These are phyloP conservation scores for Stomatorhinus ivindoensis DNA, from an alignment of 2,113 vertebrate genomes.

Conservation along the genomic window DNA sequence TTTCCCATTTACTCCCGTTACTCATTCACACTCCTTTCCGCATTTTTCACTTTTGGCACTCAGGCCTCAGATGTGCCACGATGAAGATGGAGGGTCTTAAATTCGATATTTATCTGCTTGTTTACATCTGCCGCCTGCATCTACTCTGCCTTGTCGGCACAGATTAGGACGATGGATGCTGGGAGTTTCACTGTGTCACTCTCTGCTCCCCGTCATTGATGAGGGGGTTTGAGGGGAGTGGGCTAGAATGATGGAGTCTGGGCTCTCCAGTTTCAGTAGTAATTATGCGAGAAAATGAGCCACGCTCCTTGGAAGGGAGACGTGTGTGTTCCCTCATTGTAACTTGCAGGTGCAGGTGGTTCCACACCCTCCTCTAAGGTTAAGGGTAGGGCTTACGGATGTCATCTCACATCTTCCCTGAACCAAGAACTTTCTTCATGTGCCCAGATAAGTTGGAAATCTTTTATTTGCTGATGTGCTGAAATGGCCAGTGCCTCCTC, in stretches of 20 bases:
- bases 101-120: neutral
- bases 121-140: neutral
- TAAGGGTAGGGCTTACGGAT: too few relatives aligned
- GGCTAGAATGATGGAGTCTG: neutral
- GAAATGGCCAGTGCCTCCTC: neutral
- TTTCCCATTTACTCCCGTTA: neutral
- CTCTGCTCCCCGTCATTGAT: neutral
- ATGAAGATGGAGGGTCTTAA: slow-evolving; percentile 9
- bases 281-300: slow-evolving; percentile 14
- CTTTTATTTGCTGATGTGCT: slow-evolving; percentile 4
- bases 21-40: neutral
- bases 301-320: neutral
- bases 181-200: neutral
- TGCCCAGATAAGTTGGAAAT: slow-evolving; percentile 14
- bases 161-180: neutral
- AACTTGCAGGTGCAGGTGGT: neutral
- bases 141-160: neutral
- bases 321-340: neutral
- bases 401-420: too few relatives aligned
- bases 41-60: neutral
- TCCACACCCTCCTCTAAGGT: neutral
- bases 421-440: neutral
- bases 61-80: neutral
- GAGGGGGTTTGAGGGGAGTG: neutral
- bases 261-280: neutral